Base-by-base conservation (phyloP, 2,797 vertebrate species). In the Cirrhinus mrigala region DNA sequence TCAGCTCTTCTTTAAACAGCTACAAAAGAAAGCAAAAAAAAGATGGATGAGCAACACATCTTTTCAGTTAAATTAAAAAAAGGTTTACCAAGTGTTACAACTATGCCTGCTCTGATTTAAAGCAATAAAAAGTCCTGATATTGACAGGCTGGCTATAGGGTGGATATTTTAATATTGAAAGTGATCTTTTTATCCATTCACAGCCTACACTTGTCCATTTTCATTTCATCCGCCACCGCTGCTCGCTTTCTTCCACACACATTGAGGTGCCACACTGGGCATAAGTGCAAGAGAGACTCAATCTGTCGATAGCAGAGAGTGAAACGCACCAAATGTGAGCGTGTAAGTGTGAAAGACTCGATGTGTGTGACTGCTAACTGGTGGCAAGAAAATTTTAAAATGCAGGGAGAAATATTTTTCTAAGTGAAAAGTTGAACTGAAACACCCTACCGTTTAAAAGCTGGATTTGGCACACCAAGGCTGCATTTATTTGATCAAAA, bases 1-100 rank as follows among this genome's bases (percentile, higher is more conserved):
- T 94, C 77, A 99, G 94, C 91, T 99, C 98, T 91, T 99, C 97
- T 91, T 98, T 99, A 93, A 99, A 99, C 73, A 99, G 91, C 98
- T 99, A 88, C 20, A 29, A 90, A 9, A 69, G 70, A 79, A 40
- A 88, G 29, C 40, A 2, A 64, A 79, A 62, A 66, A 79, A 16
- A 64, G 4, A 75, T 12, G 14, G 11, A 60, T 33, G 15, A 44
- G 16, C 15, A 58, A 24, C 7, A 18, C 3, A 58, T 37, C 10
- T 69, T 69, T 68, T 68, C 16, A 10, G 7, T 44, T 44, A 44
- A 44, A 8, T 8, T 8, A 8, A 44, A 44, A 44, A 8, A 9
- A 44, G 6, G 27, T 54, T 75, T 75, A 54, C 8, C 37, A 15
- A 54, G 73, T 22, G 18, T 22, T 76, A 56, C 27, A 37, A 37